Conservation (phyloP, 2,888 invertebrate genomes). For the Esperia sulphurella region DNA sequence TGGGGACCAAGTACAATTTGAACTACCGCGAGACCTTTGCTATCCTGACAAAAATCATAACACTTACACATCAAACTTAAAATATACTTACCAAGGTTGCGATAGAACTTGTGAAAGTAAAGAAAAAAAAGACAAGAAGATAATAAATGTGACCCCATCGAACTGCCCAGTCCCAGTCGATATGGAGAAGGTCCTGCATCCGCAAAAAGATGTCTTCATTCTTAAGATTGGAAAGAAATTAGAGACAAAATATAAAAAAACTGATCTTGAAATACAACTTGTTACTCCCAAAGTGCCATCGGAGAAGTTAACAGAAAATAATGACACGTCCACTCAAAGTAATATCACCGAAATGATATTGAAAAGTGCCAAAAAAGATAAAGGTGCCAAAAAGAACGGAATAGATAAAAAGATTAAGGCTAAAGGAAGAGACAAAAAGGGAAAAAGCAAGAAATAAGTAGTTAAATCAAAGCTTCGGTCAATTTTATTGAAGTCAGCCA, state of each 20-base stretch:
- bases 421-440: conserved; percentile 22
- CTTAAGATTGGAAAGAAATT: conserved; percentile 70
- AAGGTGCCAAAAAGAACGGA: conserved; percentile 25
- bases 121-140: conserved; percentile 39
- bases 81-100: conserved; percentile 52
- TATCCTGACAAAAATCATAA: conserved; percentile 39
- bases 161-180: conserved; percentile 61
- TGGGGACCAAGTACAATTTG: conserved; percentile 68
- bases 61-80: conserved; percentile 53
- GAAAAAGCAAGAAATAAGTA: conserved; percentile 4
- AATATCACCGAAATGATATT: conserved; percentile 34
- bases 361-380: conserved; percentile 22
- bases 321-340: conserved; percentile 45
- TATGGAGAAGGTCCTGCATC: conserved; percentile 57
- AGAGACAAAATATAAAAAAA: conserved; percentile 67
- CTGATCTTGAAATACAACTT: conserved; percentile 69
- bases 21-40: conserved; percentile 49
- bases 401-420: conserved; percentile 20
- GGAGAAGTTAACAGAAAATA: conserved; percentile 30
- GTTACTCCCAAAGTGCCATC: conserved; percentile 59
- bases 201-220: conserved; percentile 66
- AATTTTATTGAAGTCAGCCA: no score
- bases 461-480: no score
- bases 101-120: conserved; percentile 36
- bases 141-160: conserved; percentile 61